These are phyloP conservation scores for Pogoniulus pusillus DNA, from an alignment of 2,797 vertebrate genomes.

Conservation along the genomic window DNA sequence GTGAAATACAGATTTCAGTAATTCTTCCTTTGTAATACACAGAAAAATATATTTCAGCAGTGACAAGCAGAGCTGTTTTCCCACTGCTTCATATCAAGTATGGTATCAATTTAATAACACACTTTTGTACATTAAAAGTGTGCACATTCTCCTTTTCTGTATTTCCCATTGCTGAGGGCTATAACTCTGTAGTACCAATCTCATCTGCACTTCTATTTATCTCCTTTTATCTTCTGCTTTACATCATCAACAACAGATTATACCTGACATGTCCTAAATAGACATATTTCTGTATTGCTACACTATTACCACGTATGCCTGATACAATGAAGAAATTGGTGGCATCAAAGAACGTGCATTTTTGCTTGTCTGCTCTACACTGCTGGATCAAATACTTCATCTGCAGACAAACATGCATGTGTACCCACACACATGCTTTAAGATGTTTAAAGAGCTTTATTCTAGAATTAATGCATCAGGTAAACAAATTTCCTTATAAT, in stretches of 20 bases:
- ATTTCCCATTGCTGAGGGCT: not conserved
- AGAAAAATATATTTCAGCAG: not conserved
- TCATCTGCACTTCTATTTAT: not conserved
- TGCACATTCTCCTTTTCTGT: not conserved
- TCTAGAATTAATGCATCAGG: not conserved
- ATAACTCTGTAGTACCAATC: not conserved
- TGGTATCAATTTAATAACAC: not conserved
- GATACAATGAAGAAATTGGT: not conserved
- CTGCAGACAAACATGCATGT: fast-evolving
- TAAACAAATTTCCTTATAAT: constrained; percentile 3
- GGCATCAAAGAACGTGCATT: not conserved
- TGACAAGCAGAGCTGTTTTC: not conserved
- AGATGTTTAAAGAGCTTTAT: not conserved
- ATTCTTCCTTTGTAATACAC: not conserved
- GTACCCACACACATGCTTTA: not conserved
- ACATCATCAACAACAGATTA: constrained; percentile 25
- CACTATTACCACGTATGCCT: not conserved
- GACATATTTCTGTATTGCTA: not conserved
- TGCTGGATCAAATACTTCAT: not conserved
- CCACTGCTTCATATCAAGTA: not conserved
- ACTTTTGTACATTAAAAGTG: not conserved
- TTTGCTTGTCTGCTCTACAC: not conserved
- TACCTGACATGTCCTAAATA: not conserved
- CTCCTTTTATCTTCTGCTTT: not conserved
- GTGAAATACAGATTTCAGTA: not conserved